These are phyloP conservation scores for Asobara japonica DNA, from an alignment of 1,140 invertebrate species.

Conservation along the genomic window DNA sequence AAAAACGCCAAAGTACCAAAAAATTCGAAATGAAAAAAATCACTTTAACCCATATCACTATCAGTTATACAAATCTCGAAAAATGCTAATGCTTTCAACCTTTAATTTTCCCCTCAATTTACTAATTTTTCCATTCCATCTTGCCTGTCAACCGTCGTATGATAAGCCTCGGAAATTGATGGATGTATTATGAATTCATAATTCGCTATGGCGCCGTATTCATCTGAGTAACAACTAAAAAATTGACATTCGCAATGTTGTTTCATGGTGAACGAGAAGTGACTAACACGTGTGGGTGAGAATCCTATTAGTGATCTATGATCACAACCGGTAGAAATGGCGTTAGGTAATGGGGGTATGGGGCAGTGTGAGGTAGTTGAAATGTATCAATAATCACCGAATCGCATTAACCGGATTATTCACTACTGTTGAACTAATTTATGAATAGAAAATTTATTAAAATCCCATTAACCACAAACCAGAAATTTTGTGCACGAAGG, in stretches of 20 bases:
- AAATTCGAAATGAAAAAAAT: neutral
- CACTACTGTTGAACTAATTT: neutral
- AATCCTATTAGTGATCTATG: slow-evolving; percentile 2
- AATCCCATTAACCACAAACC: neutral
- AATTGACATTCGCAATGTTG: neutral
- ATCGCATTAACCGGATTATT: neutral
- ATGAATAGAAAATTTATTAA: neutral
- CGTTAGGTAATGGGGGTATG: neutral
- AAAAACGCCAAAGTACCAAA: neutral
- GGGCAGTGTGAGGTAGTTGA: neutral
- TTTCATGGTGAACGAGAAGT: slow-evolving; percentile 12
- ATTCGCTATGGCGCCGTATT: slow-evolving; percentile 13
- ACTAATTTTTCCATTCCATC: neutral
- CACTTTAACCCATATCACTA: slow-evolving; percentile 3
- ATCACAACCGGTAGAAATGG: neutral
- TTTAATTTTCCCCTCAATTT: neutral
- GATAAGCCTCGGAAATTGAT: neutral
- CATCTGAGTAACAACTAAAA: neutral
- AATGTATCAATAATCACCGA: slow-evolving; percentile 8
- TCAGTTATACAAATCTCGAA: neutral
- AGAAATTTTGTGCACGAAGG: neutral
- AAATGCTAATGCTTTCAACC: neutral
- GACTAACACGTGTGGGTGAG: slow-evolving; percentile 10
- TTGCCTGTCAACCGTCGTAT: neutral
- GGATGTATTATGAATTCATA: neutral